phyloP scores from a whole-genome alignment of 2,888 invertebrate genomes.

The Coleophora deauratella region DNA sequence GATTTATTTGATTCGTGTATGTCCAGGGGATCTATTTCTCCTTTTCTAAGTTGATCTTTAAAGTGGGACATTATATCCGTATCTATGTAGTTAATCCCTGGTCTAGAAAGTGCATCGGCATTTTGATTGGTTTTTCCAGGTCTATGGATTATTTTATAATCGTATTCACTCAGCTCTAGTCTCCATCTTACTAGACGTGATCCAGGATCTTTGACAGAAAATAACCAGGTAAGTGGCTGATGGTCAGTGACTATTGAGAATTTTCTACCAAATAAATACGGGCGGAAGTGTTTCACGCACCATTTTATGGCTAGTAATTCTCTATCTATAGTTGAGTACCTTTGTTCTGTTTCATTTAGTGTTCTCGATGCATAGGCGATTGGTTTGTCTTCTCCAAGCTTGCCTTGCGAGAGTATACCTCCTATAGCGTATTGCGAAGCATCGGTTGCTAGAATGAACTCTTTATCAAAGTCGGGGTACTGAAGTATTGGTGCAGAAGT shows the following conservation, averaged over 20 bases:
- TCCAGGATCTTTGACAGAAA: neutral
- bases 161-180: constrained; percentile 1
- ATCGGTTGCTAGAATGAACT: constrained; percentile 2
- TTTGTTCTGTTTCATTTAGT: constrained; percentile 8
- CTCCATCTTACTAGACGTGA: neutral
- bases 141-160: constrained; percentile 26
- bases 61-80: constrained; percentile 4
- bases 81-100: too few species aligned
- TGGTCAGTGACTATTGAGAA: neutral
- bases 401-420: constrained; percentile 4
- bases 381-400: neutral
- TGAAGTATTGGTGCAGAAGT: constrained; percentile 4
- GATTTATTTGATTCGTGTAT: too few species aligned
- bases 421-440: constrained; percentile 2
- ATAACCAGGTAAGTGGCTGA: constrained; percentile 3
- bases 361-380: constrained; percentile 2
- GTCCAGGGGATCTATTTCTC: too few species aligned
- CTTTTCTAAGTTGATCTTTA: too few species aligned
- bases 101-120: constrained; percentile 24
- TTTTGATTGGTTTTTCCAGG: constrained; percentile 23
- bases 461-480: constrained; percentile 7
- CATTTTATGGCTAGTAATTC: constrained; percentile 12
- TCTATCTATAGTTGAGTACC: constrained; percentile 13
- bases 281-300: constrained; percentile 10
- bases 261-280: constrained; percentile 7